A percentile compares a stretch with the other conserved stretches of the same genome.
Evolutionary conservation across 2,888 invertebrate genomes (phyloP).

Genomic region (Podabrus alpinus): DNA sequence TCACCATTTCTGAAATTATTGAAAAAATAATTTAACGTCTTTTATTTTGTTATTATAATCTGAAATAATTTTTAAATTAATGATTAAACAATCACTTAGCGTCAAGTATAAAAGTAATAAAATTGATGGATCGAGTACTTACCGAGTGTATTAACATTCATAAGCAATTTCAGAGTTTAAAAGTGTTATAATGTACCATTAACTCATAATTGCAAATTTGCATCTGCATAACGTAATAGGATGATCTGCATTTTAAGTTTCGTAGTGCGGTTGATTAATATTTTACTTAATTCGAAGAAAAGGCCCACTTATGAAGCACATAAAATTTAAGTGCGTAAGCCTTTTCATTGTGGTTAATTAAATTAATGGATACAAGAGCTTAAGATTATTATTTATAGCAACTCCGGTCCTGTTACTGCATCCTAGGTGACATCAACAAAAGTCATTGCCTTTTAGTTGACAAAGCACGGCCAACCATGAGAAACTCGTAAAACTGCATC

Average conservation of each 20-base stretch:
- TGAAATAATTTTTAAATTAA: background rate
- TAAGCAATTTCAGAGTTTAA: background rate
- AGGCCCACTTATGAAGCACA: background rate
- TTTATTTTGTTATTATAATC: background rate
- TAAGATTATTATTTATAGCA: background rate
- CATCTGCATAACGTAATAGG: background rate
- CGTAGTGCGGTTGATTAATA: background rate
- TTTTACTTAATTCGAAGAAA: background rate
- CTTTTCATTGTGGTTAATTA: background rate
- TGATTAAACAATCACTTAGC: background rate
- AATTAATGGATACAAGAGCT: background rate
- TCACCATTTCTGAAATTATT: too few relatives aligned
- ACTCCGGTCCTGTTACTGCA: constrained; percentile 24
- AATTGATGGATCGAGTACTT: background rate
- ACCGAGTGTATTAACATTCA: background rate
- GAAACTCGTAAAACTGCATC: constrained; percentile 34
- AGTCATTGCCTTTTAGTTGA: constrained; percentile 28
- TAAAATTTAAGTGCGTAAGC: background rate
- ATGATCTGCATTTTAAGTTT: background rate
- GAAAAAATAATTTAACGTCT: too few relatives aligned
- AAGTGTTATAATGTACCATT: background rate
- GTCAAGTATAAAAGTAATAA: too few relatives aligned
- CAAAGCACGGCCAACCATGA: constrained; percentile 29
- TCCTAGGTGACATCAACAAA: constrained; percentile 20
- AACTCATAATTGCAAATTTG: background rate